Base-by-base conservation (phyloP, 2,797 vertebrate genomes). In the Champsocephalus gunnari region DNA sequence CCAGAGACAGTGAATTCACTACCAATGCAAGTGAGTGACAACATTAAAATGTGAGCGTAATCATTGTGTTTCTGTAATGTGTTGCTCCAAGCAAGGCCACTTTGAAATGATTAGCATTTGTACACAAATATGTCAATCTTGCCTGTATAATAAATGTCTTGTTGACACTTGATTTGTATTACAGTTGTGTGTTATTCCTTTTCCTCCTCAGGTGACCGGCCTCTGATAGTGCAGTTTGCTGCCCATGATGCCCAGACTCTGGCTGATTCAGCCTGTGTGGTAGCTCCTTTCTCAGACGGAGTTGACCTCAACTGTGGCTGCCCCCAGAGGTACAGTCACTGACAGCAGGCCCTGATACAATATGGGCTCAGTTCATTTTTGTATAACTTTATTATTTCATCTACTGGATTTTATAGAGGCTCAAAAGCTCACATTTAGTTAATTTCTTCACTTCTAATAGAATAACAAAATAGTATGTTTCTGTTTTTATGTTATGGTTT, bases 261-360 rank as follows among this genome's bases (percentile, higher is more conserved):
- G 86, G 96, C 97, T 73, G 96, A 97, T 75, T 98, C 98, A 74
- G 97, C 97, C 49, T 86, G 84, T 70, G 93, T 96, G 34, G 89
- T 99, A 7, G 95, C 94, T 43, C 97, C 98, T 74, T 99, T 97
- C 83, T 97, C 97, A 34, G 95, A 97, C 78, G 98, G 98, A 64
- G 95, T 99, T 91, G 98, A 99, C 89, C 92, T 99, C 50, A 99
- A 99, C 90, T 99, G 98, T 88, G 98, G 98, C 80, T 99, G 98
- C 87, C 98, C 98, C 75, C 98, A 99, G 89, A 98, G 98, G 98
- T 99, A 93, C 92, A 73, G 3, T 41, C 60, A 16, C 44, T 68
- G 7, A 74, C 45, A 38, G 8, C 57, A 41, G 43, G 2, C 19
- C 86, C 28, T 28, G 28, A 28, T 28, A 28, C 28, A 28, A 5